Conservation (phyloP, 1,140 invertebrate genomes). For the fruit fly (Drosophila melanogaster) region Release_6_plus_ISO1_MT NT_037436.4:2663001-2663500, state of each 20-base stretch:
- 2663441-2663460: constrained; percentile 13
- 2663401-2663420: constrained; percentile 21
- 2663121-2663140: background rate
- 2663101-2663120: constrained; percentile 3
- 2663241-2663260: constrained; percentile 54
- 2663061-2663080: constrained; percentile 26
- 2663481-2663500: background rate
- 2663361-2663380: constrained; percentile 14
- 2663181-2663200: constrained; percentile 1
- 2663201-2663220: constrained; percentile 17
- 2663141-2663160: constrained; percentile 30
- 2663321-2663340: constrained; percentile 37
- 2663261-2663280: constrained; percentile 38
- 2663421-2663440: constrained; percentile 36
- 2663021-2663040: constrained; percentile 13
- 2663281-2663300: background rate
- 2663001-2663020: background rate
- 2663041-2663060: constrained; percentile 4
- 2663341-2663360: constrained; percentile 10
- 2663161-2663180: background rate
- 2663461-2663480: background rate
- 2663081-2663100: constrained; percentile 26
- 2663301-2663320: background rate
- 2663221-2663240: constrained; percentile 10
- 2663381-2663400: constrained; percentile 39